Percentiles rank a stretch among this genome's conserved stretches.
Conservation (phyloP, 2,888 invertebrate genomes). For the Brenthis hecate region DNA sequence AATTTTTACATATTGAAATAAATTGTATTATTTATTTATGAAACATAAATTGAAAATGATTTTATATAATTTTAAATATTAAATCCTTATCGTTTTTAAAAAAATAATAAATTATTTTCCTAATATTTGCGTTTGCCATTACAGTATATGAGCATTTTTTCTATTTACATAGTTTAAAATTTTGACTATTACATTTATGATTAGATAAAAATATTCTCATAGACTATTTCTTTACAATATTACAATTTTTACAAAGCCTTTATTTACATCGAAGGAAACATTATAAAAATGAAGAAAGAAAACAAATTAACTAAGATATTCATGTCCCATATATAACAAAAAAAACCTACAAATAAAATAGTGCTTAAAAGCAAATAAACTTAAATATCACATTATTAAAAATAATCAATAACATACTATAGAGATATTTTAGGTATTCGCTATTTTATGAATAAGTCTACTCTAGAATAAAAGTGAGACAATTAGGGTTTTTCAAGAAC, state of each 20-base stretch:
- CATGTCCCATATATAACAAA: too few relatives aligned
- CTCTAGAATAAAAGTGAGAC: too few relatives aligned
- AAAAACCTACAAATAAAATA: too few relatives aligned
- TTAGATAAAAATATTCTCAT: slow-evolving; percentile 37
- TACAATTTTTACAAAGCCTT: slow-evolving; percentile 34
- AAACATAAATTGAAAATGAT: background rate
- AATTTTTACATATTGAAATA: background rate
- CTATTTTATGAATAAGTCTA: too few relatives aligned
- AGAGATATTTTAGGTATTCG: too few relatives aligned
- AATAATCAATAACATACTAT: too few relatives aligned
- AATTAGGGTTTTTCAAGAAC: too few relatives aligned
- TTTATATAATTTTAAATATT: background rate
- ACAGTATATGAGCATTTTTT: slow-evolving; percentile 33
- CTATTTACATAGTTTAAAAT: slow-evolving; percentile 32
- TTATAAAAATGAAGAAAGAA: slow-evolving; percentile 8
- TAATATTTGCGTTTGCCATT: slow-evolving; percentile 3
- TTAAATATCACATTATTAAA: too few relatives aligned
- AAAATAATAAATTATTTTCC: background rate
- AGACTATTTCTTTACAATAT: slow-evolving; percentile 32
- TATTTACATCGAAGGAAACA: slow-evolving; percentile 48
- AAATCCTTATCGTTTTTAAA: too few relatives aligned
- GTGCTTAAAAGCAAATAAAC: too few relatives aligned
- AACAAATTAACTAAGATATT: too few relatives aligned
- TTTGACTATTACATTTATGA: slow-evolving; percentile 30
- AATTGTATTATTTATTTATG: background rate